Conservation (phyloP, 2,888 invertebrate species). For the Diadromus collaris region DNA sequence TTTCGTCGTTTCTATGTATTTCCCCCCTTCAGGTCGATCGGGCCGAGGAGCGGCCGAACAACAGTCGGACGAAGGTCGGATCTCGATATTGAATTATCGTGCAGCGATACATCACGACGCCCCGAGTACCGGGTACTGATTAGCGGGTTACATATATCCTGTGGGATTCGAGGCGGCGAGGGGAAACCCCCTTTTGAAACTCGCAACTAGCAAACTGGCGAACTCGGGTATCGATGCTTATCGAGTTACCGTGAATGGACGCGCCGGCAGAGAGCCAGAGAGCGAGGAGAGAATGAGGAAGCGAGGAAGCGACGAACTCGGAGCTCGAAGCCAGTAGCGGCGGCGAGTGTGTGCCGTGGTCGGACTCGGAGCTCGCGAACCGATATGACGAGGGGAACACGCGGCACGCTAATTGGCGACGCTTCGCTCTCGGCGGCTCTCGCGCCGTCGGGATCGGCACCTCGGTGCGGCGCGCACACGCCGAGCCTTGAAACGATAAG, state of each 20-base stretch:
- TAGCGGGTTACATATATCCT: slow-evolving; percentile 36
- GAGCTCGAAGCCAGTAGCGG: slow-evolving; percentile 26
- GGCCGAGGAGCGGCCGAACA: too few species aligned
- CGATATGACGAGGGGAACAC: slow-evolving; percentile 56
- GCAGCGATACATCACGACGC: slow-evolving; percentile 1
- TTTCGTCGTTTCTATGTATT: too few species aligned
- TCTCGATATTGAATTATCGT: slow-evolving; percentile 18
- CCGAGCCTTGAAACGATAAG: slow-evolving; percentile 58
- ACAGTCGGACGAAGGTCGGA: neutral
- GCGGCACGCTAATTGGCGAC: slow-evolving; percentile 62
- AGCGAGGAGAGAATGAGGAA: slow-evolving; percentile 34
- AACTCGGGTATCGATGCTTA: slow-evolving; percentile 61
- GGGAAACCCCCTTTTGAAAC: slow-evolving; percentile 20
- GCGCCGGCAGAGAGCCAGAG: slow-evolving; percentile 1
- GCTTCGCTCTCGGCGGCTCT: slow-evolving; percentile 48
- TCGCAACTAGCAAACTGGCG: slow-evolving; percentile 46
- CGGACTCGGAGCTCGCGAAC: slow-evolving; percentile 49
- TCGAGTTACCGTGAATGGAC: slow-evolving; percentile 65
- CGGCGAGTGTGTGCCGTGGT: neutral
- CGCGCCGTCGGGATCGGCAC: slow-evolving; percentile 61
- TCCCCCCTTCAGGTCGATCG: neutral
- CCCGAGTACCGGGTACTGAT: slow-evolving; percentile 18
- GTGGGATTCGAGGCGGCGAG: slow-evolving; percentile 14
- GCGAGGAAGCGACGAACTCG: slow-evolving; percentile 43
- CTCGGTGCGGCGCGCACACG: slow-evolving; percentile 50